Percentiles rank a stretch among this genome's conserved stretches.
Evolutionary conservation across 2,113 vertebrate species (phyloP).

Genomic region (Brienomyrus longianalis): DNA sequence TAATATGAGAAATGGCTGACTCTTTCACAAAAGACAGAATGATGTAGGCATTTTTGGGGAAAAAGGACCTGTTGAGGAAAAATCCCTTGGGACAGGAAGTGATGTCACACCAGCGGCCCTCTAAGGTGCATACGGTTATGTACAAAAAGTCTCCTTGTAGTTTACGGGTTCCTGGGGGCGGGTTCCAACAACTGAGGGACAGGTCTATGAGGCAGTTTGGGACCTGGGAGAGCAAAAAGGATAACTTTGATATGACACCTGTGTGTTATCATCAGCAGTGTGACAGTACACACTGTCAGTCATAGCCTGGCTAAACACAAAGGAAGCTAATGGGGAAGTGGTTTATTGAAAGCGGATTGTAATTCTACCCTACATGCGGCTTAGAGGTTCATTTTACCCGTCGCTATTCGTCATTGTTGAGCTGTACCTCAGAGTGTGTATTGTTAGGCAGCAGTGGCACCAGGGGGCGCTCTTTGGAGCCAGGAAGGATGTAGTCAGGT

Average conservation of each 20-base stretch:
- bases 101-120: constrained; percentile 63
- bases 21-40: background rate
- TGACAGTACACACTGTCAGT: background rate
- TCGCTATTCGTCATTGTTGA: background rate
- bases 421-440: constrained; percentile 52
- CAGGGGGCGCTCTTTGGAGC: constrained; percentile 61
- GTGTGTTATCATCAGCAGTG: background rate
- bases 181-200: constrained; percentile 70
- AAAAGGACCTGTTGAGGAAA: constrained; percentile 63
- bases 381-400: background rate
- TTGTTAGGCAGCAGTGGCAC: constrained; percentile 53
- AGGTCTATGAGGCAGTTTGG: constrained; percentile 58
- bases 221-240: constrained; percentile 36
- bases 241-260: background rate
- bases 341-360: background rate
- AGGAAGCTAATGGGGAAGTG: background rate
- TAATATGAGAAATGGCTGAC: background rate
- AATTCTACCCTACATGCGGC: background rate
- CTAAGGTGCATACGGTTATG: constrained; percentile 60
- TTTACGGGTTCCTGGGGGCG: constrained; percentile 69
- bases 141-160: constrained; percentile 73
- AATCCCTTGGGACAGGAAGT: constrained; percentile 70
- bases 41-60: background rate
- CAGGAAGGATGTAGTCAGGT: constrained; percentile 69
- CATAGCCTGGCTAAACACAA: background rate